Evolutionary conservation across 1,140 invertebrate species (phyloP).

Genomic region (Euborellia annulipes): DNA sequence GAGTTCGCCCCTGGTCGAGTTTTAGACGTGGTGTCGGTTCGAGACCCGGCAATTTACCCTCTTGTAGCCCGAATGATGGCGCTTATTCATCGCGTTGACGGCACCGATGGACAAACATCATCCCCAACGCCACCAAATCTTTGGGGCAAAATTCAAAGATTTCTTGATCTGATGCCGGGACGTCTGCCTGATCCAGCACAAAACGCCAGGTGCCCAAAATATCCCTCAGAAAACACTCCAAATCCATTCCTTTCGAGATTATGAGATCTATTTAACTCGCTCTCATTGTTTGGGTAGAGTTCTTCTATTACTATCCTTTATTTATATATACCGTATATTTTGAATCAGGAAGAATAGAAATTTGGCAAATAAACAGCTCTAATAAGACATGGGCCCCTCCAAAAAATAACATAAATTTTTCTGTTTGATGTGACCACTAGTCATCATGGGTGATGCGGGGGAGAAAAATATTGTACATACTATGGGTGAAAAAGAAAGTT

Average conservation of each 20-base stretch:
- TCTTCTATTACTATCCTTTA: too few species aligned
- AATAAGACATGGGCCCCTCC: too few species aligned
- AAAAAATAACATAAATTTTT: too few species aligned
- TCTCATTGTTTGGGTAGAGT: too few species aligned
- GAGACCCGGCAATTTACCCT: conserved; percentile 49
- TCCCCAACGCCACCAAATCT: conserved; percentile 37
- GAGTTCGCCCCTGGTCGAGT: conserved; percentile 76
- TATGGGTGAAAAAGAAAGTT: too few species aligned
- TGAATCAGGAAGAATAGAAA: too few species aligned
- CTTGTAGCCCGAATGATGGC: conserved; percentile 67
- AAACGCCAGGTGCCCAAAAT: conserved; percentile 37
- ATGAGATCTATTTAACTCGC: too few species aligned
- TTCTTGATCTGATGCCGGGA: conserved; percentile 53
- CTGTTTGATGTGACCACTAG: too few species aligned
- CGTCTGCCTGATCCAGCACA: conserved; percentile 40
- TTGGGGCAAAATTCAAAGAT: conserved; percentile 58
- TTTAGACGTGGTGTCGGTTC: conserved; percentile 51
- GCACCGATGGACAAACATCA: conserved; percentile 20
- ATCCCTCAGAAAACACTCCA: not conserved
- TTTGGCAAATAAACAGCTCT: too few species aligned
- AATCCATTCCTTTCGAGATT: not conserved
- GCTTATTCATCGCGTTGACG: conserved; percentile 46
- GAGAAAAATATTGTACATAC: too few species aligned
- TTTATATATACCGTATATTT: too few species aligned
- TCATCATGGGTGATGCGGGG: too few species aligned